Percentiles rank a stretch among this genome's conserved stretches.
These are phyloP conservation scores for Dyspetes luteomarginatus DNA, from an alignment of 2,888 invertebrate species.

Conservation along the genomic window DNA sequence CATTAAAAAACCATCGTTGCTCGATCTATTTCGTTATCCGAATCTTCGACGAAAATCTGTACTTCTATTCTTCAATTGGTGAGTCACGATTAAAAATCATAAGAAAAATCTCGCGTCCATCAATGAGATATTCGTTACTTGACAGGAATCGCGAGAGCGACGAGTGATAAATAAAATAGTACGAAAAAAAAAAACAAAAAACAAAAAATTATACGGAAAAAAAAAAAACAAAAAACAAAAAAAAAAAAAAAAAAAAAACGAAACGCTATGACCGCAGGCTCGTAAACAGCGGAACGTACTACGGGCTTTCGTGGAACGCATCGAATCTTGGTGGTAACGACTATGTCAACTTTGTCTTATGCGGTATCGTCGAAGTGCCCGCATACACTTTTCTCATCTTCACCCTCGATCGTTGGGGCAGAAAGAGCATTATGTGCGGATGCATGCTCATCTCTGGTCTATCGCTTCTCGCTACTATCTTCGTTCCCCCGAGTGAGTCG, in stretches of 20 bases:
- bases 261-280: slow-evolving; percentile 84
- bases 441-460: slow-evolving; percentile 88
- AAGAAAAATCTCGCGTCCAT: neutral
- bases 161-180: slow-evolving; percentile 28
- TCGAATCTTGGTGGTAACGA: slow-evolving; percentile 89
- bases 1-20: slow-evolving; percentile 84
- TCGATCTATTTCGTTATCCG: slow-evolving; percentile 87
- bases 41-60: slow-evolving; percentile 87
- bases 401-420: slow-evolving; percentile 89
- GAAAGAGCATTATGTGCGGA: slow-evolving; percentile 88
- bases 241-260: slow-evolving; percentile 39
- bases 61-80: slow-evolving; percentile 91
- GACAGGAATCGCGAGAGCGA: slow-evolving; percentile 32
- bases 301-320: slow-evolving; percentile 91
- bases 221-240: slow-evolving; percentile 35
- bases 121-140: slow-evolving; percentile 29
- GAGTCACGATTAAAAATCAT: slow-evolving; percentile 72
- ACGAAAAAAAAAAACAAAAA: slow-evolving; percentile 12
- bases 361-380: slow-evolving; percentile 91
- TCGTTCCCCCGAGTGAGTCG: slow-evolving; percentile 85
- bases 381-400: slow-evolving; percentile 88
- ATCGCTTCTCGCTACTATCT: slow-evolving; percentile 85
- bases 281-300: slow-evolving; percentile 91
- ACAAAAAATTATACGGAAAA: neutral
- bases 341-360: slow-evolving; percentile 89